A percentile compares a stretch with the other conserved stretches of the same genome.
These are phyloP conservation scores for Noctuana brunneofusca DNA, from an alignment of 2,888 invertebrate species.

Conservation along the genomic window DNA sequence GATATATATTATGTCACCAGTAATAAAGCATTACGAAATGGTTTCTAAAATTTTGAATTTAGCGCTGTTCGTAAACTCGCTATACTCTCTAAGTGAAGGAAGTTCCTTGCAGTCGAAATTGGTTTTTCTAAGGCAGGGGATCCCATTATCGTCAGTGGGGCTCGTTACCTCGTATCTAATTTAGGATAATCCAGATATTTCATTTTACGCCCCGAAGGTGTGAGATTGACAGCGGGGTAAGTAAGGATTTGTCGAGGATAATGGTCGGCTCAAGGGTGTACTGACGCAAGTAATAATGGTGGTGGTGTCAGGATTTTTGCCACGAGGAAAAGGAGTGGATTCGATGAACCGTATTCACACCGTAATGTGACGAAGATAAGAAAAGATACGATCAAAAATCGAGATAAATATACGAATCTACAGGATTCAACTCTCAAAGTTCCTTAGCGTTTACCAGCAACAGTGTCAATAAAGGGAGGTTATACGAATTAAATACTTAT, in stretches of 20 bases:
- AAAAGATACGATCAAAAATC: neutral
- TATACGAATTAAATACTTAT: too few species aligned
- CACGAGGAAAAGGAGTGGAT: constrained; percentile 9
- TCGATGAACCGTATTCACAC: constrained; percentile 8
- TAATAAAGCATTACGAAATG: too few species aligned
- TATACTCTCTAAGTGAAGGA: neutral
- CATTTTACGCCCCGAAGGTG: constrained; percentile 53
- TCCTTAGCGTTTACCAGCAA: neutral
- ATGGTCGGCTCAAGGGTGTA: constrained; percentile 41
- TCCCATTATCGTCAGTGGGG: constrained; percentile 36
- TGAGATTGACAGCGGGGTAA: constrained; percentile 61
- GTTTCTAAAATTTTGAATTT: too few species aligned
- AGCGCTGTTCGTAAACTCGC: neutral
- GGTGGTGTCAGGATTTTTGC: constrained; percentile 24
- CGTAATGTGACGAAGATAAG: neutral
- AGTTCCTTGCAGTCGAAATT: constrained; percentile 25
- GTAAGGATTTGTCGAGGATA: constrained; percentile 58
- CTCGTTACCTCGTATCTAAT: constrained; percentile 69
- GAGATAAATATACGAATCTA: neutral
- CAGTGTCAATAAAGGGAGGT: too few species aligned
- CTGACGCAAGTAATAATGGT: constrained; percentile 32
- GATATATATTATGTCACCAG: too few species aligned
- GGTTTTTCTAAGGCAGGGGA: constrained; percentile 30
- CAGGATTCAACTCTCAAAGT: neutral
- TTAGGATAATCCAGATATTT: constrained; percentile 69